Conservation (phyloP, 2,113 vertebrate genomes). For the Bettongia penicillata region DNA sequence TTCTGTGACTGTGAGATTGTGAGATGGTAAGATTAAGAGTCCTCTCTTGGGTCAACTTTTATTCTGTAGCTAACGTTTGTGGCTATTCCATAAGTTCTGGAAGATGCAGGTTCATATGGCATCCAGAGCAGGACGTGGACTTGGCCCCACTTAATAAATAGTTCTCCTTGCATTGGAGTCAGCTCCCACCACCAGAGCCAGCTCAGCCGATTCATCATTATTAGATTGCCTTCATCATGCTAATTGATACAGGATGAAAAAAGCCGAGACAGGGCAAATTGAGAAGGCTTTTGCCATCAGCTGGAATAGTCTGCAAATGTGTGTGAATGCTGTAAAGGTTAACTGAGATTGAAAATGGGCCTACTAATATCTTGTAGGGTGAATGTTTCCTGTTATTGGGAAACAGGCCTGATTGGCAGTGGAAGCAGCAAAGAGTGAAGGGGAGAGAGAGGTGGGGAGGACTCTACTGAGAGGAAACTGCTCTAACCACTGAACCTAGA, state of each 20-base stretch:
- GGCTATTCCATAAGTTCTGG: background rate
- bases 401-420: fast-evolving
- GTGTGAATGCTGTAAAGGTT: conserved; percentile 72
- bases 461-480: background rate
- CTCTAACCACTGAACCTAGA: background rate
- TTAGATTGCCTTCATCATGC: conserved; percentile 71
- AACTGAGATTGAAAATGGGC: conserved; percentile 75
- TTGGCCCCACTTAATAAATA: background rate
- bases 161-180: conserved; percentile 10
- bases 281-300: conserved; percentile 57
- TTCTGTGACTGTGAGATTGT: background rate
- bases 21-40: background rate
- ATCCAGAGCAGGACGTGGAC: fast-evolving
- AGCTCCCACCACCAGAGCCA: background rate
- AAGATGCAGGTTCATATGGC: fast-evolving
- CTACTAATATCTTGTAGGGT: conserved; percentile 11
- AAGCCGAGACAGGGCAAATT: conserved; percentile 65
- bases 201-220: conserved; percentile 74
- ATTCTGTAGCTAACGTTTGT: background rate
- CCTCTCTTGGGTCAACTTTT: background rate
- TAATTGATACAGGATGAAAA: conserved; percentile 82
- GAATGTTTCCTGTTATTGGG: background rate
- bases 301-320: conserved; percentile 68
- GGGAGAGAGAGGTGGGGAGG: fast-evolving
- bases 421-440: background rate